Base-by-base conservation (phyloP, 2,797 vertebrate genomes). In the Emydoidea blandingii region DNA sequence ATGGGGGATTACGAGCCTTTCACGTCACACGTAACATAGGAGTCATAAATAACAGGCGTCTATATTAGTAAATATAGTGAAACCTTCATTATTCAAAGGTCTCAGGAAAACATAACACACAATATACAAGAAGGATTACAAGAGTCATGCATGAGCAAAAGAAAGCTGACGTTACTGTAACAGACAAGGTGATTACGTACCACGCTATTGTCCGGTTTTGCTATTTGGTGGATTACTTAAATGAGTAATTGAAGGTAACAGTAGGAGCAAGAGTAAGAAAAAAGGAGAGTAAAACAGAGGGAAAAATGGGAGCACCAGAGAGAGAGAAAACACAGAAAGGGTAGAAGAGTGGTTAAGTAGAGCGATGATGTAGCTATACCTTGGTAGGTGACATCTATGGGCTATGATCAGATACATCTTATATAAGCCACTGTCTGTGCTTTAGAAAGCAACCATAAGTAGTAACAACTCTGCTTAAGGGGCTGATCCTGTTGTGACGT, bases 161-260 rank as follows among this genome's bases (percentile, higher is more conserved):
- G n/a, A 79, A 56, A 85, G 12, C 54, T 88, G 87, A 79, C 1
- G 68, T n/a, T 52, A 29, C 57, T 31, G 12, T 6, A 53, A 0
- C 1, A 81, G 81, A 89, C 79, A 0, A 0, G 44, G 57, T 37
- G 18, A 37, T 68, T 68, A 68, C 31, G 56, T 15, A 84, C 41
- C 87, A 59, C 50, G 41, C 25, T 44, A 54, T 81, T 86, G 81
- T 47, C 72, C 29, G 41, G 85, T 80, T 52, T 85, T 93, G 93
- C 89, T 82, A n/a, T 49, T 85, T 49, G 72, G 59, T 83, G 72
- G 49, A 49, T 82, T 12, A 93, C 19, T 21, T 68, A 68, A 68
- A 68, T 65, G 11, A 95, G 79, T 54, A 93, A 93, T 82, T 47
- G 57, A 82, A 93, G 59, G 83, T 47, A 34, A 34, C 53, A 86